A percentile compares a stretch with the other conserved stretches of the same genome.
phyloP scores from a whole-genome alignment of 2,797 vertebrate genomes.

The Myripristis murdjan region DNA sequence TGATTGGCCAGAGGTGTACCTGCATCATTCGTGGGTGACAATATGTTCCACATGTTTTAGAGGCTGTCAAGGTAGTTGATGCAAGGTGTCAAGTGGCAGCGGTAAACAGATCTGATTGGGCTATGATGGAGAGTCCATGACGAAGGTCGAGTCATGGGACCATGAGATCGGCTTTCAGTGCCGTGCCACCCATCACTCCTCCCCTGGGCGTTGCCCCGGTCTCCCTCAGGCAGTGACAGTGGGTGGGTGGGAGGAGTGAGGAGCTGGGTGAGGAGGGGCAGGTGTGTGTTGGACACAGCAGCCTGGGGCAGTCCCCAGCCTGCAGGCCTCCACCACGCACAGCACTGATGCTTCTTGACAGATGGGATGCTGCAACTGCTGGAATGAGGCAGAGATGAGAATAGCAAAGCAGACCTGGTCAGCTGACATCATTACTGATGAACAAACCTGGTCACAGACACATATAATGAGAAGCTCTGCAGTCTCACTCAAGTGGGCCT shows the following conservation, averaged over 20 bases:
- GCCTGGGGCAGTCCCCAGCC: constrained; percentile 87
- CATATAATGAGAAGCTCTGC: neutral
- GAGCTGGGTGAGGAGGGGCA: constrained; percentile 61
- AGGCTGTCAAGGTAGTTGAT: neutral
- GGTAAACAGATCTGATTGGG: neutral
- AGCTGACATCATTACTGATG: neutral
- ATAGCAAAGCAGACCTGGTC: constrained; percentile 57
- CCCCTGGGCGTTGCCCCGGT: neutral
- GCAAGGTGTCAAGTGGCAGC: neutral
- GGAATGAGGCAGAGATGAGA: constrained; percentile 83
- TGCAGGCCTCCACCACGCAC: constrained; percentile 75
- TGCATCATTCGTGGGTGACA: no score
- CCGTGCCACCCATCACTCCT: constrained; percentile 5
- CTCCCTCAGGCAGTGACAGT: constrained; percentile 27
- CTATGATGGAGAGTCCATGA: neutral
- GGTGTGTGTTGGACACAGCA: constrained; percentile 83
- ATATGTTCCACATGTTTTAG: no score
- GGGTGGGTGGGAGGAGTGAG: constrained; percentile 16
- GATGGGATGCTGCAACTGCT: constrained; percentile 75
- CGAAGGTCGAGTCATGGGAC: constrained; percentile 5
- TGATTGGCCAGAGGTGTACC: neutral
- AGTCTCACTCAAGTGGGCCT: no score
- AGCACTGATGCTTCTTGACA: constrained; percentile 90
- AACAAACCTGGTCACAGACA: neutral
- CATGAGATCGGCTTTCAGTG: constrained; percentile 18